Base-by-base conservation (phyloP, 2,888 invertebrate genomes). In the Oeneis ivallda region DNA sequence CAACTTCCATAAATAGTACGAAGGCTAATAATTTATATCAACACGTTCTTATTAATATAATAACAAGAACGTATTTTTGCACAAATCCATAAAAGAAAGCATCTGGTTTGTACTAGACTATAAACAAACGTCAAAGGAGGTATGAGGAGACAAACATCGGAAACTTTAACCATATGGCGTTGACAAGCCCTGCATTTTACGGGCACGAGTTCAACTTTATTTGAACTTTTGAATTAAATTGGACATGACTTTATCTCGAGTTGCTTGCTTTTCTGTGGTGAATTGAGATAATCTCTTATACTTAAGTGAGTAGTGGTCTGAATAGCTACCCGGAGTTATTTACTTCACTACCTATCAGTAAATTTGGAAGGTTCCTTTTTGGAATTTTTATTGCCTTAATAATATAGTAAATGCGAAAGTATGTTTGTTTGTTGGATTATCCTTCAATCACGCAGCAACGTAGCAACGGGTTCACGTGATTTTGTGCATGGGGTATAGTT, bases 181-280 rank as follows among this genome's bases (percentile, higher is more conserved):
- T 70, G 74, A 74, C 75, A 70, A 68, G 49, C 41, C 59, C 69
- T 72, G 73, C 70, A 71, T 71, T 79, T 77, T 78, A 76, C 71
- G 67, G 68, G 17, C 56, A 56, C 17, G 39, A 56, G 56, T 41
- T 41, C 17, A 56, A 41, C 56, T 39, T 56, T 41, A 56, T 39
- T 41, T 41, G 19, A 56, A 56, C 56, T 56, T 56, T 56, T 56
- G 56, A 56, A 56, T 56, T 56, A 41, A 56, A 39, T 56, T 56
- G 56, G 41, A 56, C 56, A 56, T 54, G 54, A 39, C 54, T 54
- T 41, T 56, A 56, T 56, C 39, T 41, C 17, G 37, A 56, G 41
- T 56, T 56, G 56, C 56, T 17, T 56, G 56, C 56, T 56, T 54
- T 54, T 56, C 39, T 56, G 19, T 2, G 34, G 32, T 34, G 17